Evolutionary conservation across 2,888 invertebrate genomes (phyloP).

Genomic region (Andrena dorsata): DNA sequence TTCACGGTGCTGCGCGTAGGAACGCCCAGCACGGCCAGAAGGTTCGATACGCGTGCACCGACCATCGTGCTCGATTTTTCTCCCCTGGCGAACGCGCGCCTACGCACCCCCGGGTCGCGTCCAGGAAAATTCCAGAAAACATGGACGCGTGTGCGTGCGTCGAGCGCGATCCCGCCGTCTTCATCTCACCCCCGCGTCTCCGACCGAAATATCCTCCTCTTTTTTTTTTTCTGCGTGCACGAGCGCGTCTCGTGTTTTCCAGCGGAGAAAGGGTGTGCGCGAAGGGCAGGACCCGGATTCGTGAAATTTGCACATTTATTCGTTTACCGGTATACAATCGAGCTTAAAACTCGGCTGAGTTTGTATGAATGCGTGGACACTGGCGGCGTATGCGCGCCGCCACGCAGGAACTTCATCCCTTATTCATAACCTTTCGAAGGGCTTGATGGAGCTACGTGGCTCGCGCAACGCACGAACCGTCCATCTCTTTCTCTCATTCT

Average conservation of each 20-base stretch:
- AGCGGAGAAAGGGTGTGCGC: constrained; percentile 17
- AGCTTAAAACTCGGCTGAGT: constrained; percentile 74
- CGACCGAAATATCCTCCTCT: not conserved
- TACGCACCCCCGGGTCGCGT: constrained; percentile 23
- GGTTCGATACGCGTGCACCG: constrained; percentile 43
- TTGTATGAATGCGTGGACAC: constrained; percentile 64
- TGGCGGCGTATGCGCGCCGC: constrained; percentile 52
- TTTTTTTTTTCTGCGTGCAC: constrained; percentile 50
- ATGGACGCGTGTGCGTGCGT: constrained; percentile 26
- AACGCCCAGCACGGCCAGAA: constrained; percentile 67
- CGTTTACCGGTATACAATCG: constrained; percentile 80
- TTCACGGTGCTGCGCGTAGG: constrained; percentile 77
- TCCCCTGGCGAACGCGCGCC: not conserved
- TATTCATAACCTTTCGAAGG: constrained; percentile 78
- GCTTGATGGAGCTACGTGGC: constrained; percentile 71
- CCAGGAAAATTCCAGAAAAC: constrained; percentile 43
- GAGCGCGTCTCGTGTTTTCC: constrained; percentile 41
- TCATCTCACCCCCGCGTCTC: constrained; percentile 22
- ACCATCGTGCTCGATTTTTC: constrained; percentile 9
- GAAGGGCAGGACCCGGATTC: constrained; percentile 61
- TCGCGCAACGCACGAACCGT: constrained; percentile 56
- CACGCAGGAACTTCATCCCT: constrained; percentile 75
- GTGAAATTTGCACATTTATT: constrained; percentile 84
- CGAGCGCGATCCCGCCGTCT: constrained; percentile 49
- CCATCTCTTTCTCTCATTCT: constrained; percentile 35